phyloP scores from a whole-genome alignment of 1,140 invertebrate species.

The Asbolus verrucosus region DNA sequence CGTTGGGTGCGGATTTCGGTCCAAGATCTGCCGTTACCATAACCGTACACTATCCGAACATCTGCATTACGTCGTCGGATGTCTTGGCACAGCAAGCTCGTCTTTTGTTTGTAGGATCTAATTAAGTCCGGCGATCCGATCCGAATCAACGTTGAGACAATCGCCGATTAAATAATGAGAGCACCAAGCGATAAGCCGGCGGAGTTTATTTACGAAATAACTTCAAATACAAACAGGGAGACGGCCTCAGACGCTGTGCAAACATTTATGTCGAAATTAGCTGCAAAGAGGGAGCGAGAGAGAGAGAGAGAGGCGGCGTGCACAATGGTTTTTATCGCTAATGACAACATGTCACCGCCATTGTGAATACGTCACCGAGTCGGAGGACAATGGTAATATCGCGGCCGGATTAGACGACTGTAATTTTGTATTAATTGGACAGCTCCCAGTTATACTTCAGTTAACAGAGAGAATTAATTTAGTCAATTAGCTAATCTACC shows the following conservation, averaged over 20 bases:
- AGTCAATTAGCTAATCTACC: constrained; percentile 53
- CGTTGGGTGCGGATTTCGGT: constrained; percentile 37
- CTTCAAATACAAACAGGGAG: constrained; percentile 15
- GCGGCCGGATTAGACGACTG: constrained; percentile 32
- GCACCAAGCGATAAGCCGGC: constrained; percentile 15
- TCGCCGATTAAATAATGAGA: constrained; percentile 21
- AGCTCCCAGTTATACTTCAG: constrained; percentile 44
- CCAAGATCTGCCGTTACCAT: constrained; percentile 30
- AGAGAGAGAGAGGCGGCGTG: not conserved
- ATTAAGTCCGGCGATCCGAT: constrained; percentile 11
- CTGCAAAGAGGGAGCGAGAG: not conserved
- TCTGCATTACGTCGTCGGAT: no score
- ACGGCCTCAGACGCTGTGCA: constrained; percentile 18
- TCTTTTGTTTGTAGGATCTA: constrained; percentile 18
- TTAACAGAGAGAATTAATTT: constrained; percentile 53
- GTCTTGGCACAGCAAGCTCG: constrained; percentile 1
- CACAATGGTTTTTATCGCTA: constrained; percentile 21
- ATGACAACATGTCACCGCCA: constrained; percentile 12
- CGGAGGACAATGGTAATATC: constrained; percentile 21
- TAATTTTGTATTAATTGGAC: constrained; percentile 54
- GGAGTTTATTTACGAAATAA: constrained; percentile 24
- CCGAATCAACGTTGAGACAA: constrained; percentile 11
- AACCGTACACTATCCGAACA: constrained; percentile 14
- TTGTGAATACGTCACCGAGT: constrained; percentile 32
- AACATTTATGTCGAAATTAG: constrained; percentile 32